These are phyloP conservation scores for Clarias batrachus DNA, from an alignment of 2,113 vertebrate genomes.

Conservation along the genomic window DNA sequence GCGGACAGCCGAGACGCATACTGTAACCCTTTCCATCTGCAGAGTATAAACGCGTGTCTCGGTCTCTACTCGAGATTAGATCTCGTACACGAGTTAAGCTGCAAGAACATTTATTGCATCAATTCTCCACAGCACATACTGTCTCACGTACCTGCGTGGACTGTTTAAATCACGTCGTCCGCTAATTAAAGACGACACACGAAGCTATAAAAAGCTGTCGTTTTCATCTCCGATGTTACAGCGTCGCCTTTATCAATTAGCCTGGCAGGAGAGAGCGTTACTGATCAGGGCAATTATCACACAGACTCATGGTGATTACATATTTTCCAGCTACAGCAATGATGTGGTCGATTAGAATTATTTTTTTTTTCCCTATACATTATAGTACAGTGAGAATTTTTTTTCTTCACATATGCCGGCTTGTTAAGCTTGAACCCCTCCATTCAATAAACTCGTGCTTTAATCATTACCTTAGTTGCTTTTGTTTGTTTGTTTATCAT, in stretches of 20 bases:
- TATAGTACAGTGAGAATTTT: not conserved
- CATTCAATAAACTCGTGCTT: no score
- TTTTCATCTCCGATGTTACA: not conserved
- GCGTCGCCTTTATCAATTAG: not conserved
- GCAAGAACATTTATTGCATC: not conserved
- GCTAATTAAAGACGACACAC: not conserved
- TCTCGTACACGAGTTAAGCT: not conserved
- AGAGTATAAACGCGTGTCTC: not conserved
- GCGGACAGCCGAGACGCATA: not conserved
- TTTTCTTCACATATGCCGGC: not conserved
- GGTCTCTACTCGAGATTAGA: not conserved
- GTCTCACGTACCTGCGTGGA: not conserved
- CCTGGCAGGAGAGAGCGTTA: not conserved
- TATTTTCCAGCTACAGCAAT: not conserved
- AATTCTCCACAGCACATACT: not conserved
- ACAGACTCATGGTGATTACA: not conserved
- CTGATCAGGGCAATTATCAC: not conserved
- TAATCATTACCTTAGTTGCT: no score
- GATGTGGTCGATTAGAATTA: not conserved
- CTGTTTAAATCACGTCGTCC: not conserved
- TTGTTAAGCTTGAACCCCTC: not conserved
- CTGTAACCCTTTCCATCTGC: no score
- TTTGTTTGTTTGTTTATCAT: no score
- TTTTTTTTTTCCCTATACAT: not conserved
- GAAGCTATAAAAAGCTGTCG: not conserved